Base-by-base conservation (phyloP, 35 echinoderm and acorn worm species). In the Nesometra sesokonis region DNA sequence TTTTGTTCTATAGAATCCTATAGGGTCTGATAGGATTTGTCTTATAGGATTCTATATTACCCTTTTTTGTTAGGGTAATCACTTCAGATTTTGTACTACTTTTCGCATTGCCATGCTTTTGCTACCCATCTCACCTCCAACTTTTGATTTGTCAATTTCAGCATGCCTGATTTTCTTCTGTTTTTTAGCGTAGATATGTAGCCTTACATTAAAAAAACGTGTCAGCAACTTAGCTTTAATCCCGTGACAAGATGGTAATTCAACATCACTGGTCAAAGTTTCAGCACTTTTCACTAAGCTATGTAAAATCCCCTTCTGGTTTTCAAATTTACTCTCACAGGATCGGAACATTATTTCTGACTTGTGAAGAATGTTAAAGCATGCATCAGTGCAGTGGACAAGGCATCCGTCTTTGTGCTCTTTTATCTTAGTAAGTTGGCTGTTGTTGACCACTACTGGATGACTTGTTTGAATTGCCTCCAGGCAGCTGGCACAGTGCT, bases 21-120 rank as follows among this genome's bases (percentile, higher is more conserved):
- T n/a, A n/a, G n/a, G n/a, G n/a, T n/a, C n/a, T n/a, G n/a, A n/a
- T n/a, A n/a, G n/a, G n/a, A n/a, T n/a, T n/a, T n/a, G n/a, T n/a
- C n/a, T n/a, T n/a, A n/a, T n/a, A n/a, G n/a, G n/a, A n/a, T n/a
- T n/a, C n/a, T n/a, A n/a, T n/a, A n/a, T n/a, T 76, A 29, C n/a
- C n/a, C n/a, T n/a, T n/a, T n/a, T n/a, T n/a, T n/a, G n/a, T n/a
- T n/a, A 79, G 29, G 23, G 5, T 79, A 30, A 31, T 79, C 77
- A 79, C 33, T 79, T 84, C 27, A 36, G 30, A 36, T 8, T 84
- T 35, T 84, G 33, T 30, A 84, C 31, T 17, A 84, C 1, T 23
- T 84, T 33, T 34, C 82, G 33, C 82, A 37, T 84, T 35, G 82
- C 82, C 82, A 84, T 84, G 82, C 82, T 84, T 84, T 84, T 37